Percentiles rank a stretch among this genome's conserved stretches.
Evolutionary conservation across 2,113 vertebrate species (phyloP).

Genomic region (Notiomystis cincta): DNA sequence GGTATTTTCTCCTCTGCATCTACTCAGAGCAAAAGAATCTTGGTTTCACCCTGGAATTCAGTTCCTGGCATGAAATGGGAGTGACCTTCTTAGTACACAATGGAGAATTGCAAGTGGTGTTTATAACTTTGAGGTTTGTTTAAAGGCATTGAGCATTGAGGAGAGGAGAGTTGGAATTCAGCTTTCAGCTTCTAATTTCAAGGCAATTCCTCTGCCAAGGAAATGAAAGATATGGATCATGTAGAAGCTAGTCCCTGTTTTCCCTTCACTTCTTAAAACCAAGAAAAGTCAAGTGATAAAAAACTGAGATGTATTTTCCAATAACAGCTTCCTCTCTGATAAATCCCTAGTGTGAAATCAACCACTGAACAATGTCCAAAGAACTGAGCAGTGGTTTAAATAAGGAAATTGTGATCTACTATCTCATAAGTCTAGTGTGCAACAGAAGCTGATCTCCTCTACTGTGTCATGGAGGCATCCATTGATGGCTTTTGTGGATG

Average conservation of each 20-base stretch:
- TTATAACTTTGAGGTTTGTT: neutral
- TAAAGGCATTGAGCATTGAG: neutral
- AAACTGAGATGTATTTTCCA: neutral
- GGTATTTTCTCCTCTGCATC: neutral
- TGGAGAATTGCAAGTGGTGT: neutral
- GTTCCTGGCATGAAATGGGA: neutral
- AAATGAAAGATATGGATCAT: neutral
- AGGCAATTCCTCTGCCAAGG: neutral
- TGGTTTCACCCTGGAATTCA: neutral
- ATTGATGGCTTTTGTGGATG: neutral
- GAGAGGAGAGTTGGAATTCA: neutral
- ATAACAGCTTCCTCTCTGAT: neutral
- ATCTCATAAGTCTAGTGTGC: neutral
- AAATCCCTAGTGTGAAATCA: neutral
- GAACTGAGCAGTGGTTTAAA: neutral
- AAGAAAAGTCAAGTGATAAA: neutral
- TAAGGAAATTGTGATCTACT: neutral
- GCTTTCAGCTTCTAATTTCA: neutral
- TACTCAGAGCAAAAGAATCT: neutral
- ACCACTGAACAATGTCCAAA: neutral
- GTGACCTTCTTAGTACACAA: accelerated
- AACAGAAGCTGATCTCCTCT: neutral
- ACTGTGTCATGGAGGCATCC: neutral
- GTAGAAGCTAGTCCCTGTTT: neutral
- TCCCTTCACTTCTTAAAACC: neutral